Evolutionary conservation across 2,797 vertebrate genomes (phyloP).

Genomic region (Chiroxiphia lanceolata): DNA sequence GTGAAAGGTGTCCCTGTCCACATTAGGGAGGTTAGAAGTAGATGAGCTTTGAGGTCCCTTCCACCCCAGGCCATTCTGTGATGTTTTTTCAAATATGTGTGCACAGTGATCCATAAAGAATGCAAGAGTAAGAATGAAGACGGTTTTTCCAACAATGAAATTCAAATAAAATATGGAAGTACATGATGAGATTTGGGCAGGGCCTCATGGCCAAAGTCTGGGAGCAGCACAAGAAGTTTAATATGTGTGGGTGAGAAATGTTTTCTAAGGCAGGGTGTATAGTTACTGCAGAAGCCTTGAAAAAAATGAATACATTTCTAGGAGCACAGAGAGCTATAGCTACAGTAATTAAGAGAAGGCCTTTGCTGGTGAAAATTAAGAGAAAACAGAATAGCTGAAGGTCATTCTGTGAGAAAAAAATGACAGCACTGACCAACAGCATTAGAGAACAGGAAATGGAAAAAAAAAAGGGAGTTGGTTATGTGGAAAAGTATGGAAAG

Average conservation of each 20-base stretch:
- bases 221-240: neutral
- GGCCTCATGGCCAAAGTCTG: neutral
- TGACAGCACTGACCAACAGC: neutral
- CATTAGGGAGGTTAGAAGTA: too few species aligned
- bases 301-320: neutral
- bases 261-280: neutral
- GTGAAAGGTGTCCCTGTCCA: neutral
- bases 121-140: neutral
- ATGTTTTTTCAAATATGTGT: neutral
- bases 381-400: neutral
- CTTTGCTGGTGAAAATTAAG: neutral
- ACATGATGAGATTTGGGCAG: neutral
- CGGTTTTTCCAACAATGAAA: neutral
- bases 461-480: neutral
- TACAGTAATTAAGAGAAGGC: neutral
- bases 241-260: neutral
- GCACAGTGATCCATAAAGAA: neutral
- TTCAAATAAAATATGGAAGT: neutral
- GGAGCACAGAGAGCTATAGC: neutral
- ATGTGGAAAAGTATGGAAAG: neutral
- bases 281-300: neutral
- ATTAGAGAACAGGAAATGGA: neutral
- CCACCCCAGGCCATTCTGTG: neutral
- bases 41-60: neutral
- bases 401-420: neutral